A percentile compares a stretch with the other conserved stretches of the same genome.
Evolutionary conservation across 2,113 vertebrate species (phyloP).

Genomic region (Carollia perspicillata): DNA sequence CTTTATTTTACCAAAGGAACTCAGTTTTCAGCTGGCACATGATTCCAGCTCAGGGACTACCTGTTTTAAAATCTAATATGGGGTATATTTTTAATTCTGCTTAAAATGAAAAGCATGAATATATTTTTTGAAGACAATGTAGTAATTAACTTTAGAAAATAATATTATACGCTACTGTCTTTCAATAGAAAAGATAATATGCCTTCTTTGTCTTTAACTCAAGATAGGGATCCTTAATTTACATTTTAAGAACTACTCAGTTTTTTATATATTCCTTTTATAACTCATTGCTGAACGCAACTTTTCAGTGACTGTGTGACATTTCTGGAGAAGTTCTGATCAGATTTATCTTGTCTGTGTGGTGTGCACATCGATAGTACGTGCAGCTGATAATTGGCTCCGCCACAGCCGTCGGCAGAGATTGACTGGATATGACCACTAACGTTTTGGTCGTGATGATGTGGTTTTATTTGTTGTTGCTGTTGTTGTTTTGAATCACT

Average conservation of each 20-base stretch:
- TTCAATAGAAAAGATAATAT: background rate
- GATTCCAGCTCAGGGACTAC: background rate
- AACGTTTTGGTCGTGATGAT: background rate
- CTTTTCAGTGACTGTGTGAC: background rate
- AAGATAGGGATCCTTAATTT: conserved; percentile 5
- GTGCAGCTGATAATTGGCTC: background rate
- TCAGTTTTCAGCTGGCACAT: background rate
- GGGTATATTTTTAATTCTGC: background rate
- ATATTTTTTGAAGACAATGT: background rate
- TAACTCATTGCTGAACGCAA: background rate
- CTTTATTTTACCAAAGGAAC: background rate
- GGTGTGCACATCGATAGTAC: background rate
- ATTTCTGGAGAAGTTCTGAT: background rate
- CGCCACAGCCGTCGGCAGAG: background rate
- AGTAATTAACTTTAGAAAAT: conserved; percentile 9
- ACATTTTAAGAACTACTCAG: background rate
- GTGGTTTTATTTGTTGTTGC: background rate
- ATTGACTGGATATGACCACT: background rate
- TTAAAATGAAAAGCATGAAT: background rate
- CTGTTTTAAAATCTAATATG: background rate
- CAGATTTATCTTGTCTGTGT: background rate
- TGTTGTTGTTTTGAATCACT: background rate
- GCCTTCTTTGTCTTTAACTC: background rate
- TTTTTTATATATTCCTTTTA: background rate
- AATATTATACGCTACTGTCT: background rate